These are phyloP conservation scores for Dicentrarchus labrax DNA, from an alignment of 2,113 vertebrate species.

Conservation along the genomic window DNA sequence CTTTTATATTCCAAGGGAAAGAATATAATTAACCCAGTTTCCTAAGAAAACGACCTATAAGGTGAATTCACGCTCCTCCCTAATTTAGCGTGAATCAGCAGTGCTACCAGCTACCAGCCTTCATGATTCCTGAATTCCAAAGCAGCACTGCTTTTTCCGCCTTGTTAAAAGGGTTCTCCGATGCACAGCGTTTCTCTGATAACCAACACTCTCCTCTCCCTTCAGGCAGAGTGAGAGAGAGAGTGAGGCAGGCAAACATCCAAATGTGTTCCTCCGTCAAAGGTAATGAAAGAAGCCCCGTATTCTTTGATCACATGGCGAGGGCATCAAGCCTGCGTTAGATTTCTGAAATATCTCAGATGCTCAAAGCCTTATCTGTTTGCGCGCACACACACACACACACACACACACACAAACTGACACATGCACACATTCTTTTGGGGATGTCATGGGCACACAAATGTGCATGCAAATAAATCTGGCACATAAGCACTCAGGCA, in stretches of 20 bases:
- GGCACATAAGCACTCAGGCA: slow-evolving; percentile 50
- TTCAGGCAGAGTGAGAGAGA: slow-evolving; percentile 50
- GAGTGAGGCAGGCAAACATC: slow-evolving; percentile 73
- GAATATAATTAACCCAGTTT: slow-evolving; percentile 35
- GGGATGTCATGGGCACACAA: slow-evolving; percentile 44
- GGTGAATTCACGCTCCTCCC: slow-evolving; percentile 27
- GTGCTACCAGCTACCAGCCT: slow-evolving; percentile 34
- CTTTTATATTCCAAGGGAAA: slow-evolving; percentile 4
- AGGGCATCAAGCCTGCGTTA: slow-evolving; percentile 72
- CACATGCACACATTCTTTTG: slow-evolving; percentile 43
- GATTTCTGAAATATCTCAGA: slow-evolving; percentile 73
- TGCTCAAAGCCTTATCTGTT: slow-evolving; percentile 72
- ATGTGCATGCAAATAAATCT: slow-evolving; percentile 61
- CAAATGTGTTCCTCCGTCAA: slow-evolving; percentile 74
- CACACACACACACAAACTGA: not conserved
- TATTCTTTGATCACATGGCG: slow-evolving; percentile 78
- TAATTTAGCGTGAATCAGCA: slow-evolving; percentile 62
- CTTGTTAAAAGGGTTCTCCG: slow-evolving; percentile 67
- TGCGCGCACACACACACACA: slow-evolving; percentile 19
- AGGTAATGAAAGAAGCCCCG: slow-evolving; percentile 75
- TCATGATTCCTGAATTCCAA: slow-evolving; percentile 60
- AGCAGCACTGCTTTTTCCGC: slow-evolving; percentile 57
- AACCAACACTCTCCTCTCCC: slow-evolving; percentile 66
- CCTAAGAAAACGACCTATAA: slow-evolving; percentile 24
- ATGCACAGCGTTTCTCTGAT: slow-evolving; percentile 65